A percentile compares a stretch with the other conserved stretches of the same genome.
phyloP scores from a whole-genome alignment of 2,113 vertebrate genomes.

The Melanerpes aurifrons region DNA sequence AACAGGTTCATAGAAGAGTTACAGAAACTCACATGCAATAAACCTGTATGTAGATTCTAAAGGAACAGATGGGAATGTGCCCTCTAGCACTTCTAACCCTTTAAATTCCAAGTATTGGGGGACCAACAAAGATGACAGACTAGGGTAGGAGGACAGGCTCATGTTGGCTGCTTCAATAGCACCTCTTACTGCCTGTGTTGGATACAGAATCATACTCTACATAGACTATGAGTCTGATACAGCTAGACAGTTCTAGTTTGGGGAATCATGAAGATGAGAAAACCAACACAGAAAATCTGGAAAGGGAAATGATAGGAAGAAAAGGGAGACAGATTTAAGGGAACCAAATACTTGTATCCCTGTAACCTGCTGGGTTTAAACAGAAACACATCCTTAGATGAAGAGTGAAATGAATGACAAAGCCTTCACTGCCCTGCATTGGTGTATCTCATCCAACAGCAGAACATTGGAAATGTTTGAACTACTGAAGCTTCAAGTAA shows the following conservation, averaged over 20 bases:
- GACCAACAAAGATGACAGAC: not conserved
- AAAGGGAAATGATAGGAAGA: not conserved
- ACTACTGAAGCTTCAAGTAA: not conserved
- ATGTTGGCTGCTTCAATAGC: not conserved
- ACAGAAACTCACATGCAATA: not conserved
- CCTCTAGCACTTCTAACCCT: not conserved
- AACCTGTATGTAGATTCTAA: not conserved
- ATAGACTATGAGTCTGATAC: not conserved
- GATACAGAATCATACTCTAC: not conserved
- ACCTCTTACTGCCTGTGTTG: not conserved
- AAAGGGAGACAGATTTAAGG: not conserved
- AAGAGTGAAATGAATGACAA: not conserved
- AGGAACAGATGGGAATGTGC: not conserved
- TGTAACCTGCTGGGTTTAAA: not conserved
- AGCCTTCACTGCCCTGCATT: not conserved
- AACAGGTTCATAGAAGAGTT: not conserved
- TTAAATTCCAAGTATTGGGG: not conserved
- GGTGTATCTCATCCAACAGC: not conserved
- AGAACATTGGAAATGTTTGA: not conserved
- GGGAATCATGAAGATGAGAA: not conserved
- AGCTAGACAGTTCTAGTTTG: not conserved
- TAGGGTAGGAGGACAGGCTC: not conserved
- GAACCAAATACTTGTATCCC: not conserved
- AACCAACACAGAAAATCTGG: not conserved
- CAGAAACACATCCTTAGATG: not conserved